Conservation (phyloP, 2,888 invertebrate species). For the Tribolium freemani region DNA sequence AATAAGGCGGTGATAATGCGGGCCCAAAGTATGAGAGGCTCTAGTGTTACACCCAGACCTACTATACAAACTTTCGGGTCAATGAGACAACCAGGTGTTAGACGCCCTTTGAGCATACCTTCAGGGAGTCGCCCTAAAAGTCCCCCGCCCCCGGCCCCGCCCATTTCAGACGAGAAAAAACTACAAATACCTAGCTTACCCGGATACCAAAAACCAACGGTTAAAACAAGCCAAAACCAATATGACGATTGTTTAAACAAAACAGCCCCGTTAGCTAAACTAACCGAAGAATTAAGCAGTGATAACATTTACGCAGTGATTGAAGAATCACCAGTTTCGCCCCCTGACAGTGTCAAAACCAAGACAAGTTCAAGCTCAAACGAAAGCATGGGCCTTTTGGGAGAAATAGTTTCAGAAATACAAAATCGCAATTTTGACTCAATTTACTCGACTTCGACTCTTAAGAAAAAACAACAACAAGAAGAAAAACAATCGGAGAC, state of each 20-base stretch:
- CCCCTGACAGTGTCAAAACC: conserved; percentile 60
- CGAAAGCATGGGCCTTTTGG: conserved; percentile 83
- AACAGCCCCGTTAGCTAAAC: conserved; percentile 73
- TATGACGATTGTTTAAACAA: conserved; percentile 87
- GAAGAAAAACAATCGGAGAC: conserved; percentile 65
- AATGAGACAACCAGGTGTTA: conserved; percentile 79
- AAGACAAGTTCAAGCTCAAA: conserved; percentile 70
- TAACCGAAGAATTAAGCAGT: conserved; percentile 73
- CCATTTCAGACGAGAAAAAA: conserved; percentile 60
- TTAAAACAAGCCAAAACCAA: conserved; percentile 65
- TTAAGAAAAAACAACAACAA: conserved; percentile 73
- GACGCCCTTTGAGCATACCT: conserved; percentile 83
- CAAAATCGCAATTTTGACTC: conserved; percentile 89
- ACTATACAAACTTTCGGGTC: conserved; percentile 85
- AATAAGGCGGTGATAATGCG: conserved; percentile 78
- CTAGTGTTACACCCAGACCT: conserved; percentile 68
- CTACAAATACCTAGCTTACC: conserved; percentile 70
- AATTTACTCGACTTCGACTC: conserved; percentile 85
- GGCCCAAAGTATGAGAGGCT: conserved; percentile 86
- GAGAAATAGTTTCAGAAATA: conserved; percentile 91
- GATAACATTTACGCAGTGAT: conserved; percentile 92
- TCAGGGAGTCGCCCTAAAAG: conserved; percentile 79
- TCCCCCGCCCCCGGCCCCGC: conserved; percentile 82
- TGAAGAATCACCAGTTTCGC: conserved; percentile 77
- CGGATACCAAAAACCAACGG: conserved; percentile 72